Evolutionary conservation across 2,888 invertebrate species (phyloP), one percentile per base, ranked within the genome.

Genomic region (Melieria crassipennis): DNA sequence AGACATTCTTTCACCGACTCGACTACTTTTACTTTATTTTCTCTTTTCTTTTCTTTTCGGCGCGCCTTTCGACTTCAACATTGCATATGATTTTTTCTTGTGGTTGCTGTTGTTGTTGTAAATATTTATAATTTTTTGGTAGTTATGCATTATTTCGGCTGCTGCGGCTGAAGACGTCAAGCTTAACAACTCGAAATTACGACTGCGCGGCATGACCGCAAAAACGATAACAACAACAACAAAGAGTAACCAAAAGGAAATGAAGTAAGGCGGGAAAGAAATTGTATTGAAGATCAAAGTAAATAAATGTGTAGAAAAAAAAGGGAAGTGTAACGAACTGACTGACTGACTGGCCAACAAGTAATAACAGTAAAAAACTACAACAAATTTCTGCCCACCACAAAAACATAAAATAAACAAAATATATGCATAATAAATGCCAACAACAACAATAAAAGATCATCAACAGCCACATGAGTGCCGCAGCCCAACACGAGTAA

Each of bases 1-100:
- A 75, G 76, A 75, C 78, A 81, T 80, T 81, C 82, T 78, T 79
- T 64, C 61, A 79, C 74, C 77, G 71, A 82, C 78, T 75, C 73
- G 75, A 78, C 81, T 78, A 83, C 82, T 82, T 83, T 82, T 82
- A 82, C 83, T 79, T 81, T 81, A 79, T 67, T 43, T 47, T 43
- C 60, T 13, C 83, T 79, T 80, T 81, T 79, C 65, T 30, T 45
- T 5, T 57, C 42, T 57, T 57, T 67, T 10, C 42, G 30, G 65
- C 65, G n/a, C 42, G 55, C 52, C 42, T 9, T 48, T 11, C 4
- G 7, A 9, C 7, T 55, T 55, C 55, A 55, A 11, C 42, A 57
- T 10, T 57, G 7, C 16, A 57, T 57, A 30, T 30, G 30, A 30
- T 1, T 30, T 30, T 30, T 30, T 30, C 2, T 30, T 30, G 30